phyloP scores from a whole-genome alignment of 2,888 invertebrate genomes.

The Cyclophora albipunctata region DNA sequence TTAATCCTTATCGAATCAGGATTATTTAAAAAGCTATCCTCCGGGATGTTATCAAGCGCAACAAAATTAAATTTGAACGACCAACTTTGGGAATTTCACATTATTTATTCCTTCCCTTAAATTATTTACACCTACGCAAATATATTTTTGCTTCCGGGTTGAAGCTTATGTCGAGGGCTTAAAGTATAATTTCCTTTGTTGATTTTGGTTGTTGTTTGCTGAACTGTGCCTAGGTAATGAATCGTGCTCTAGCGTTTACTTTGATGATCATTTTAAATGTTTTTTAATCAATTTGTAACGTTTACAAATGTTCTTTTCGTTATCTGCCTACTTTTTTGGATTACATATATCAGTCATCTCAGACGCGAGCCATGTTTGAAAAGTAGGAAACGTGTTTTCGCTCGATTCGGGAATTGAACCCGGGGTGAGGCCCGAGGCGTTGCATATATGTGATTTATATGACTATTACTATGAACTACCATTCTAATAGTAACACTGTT shows the following conservation, averaged over 20 bases:
- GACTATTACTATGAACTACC: too few species aligned
- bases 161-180: conserved; percentile 7
- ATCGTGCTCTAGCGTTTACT: conserved; percentile 14
- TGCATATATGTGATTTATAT: too few species aligned
- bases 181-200: conserved; percentile 1
- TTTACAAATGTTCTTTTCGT: too few species aligned
- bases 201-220: too few species aligned
- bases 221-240: conserved; percentile 12
- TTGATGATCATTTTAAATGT: neutral
- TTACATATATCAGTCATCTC: too few species aligned
- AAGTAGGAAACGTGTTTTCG: too few species aligned
- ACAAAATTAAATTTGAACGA: conserved; percentile 34
- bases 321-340: too few species aligned
- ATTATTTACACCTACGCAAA: conserved; percentile 31
- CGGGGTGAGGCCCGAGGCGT: too few species aligned
- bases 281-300: too few species aligned
- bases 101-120: conserved; percentile 42
- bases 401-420: too few species aligned
- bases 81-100: conserved; percentile 34
- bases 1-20: conserved; percentile 22
- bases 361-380: too few species aligned
- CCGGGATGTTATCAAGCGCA: conserved; percentile 29
- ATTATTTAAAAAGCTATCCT: conserved; percentile 19
- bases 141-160: conserved; percentile 3
- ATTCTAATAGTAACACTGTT: too few species aligned